phyloP scores from a whole-genome alignment of 2,797 vertebrate genomes.

The Rhinoraja longicauda region DNA sequence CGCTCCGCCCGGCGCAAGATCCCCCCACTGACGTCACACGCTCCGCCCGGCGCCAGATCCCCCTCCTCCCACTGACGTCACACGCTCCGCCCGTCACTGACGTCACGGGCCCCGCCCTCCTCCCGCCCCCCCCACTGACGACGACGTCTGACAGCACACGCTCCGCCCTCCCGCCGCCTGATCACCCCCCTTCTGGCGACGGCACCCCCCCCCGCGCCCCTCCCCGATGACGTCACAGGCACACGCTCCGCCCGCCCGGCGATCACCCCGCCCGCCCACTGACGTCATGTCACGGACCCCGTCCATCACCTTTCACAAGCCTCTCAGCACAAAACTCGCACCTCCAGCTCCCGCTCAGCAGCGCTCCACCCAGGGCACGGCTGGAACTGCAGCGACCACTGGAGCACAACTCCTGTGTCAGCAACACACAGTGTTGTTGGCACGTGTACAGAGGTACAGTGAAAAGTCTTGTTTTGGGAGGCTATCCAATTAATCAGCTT shows the following conservation, averaged over 20 bases:
- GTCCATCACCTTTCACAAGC: too few relatives aligned
- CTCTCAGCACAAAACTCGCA: too few relatives aligned
- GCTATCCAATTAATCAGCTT: too few relatives aligned
- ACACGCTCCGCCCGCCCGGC: too few relatives aligned
- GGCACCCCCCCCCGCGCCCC: not conserved
- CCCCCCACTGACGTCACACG: fast-evolving
- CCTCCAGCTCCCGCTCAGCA: not conserved
- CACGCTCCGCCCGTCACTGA: not conserved
- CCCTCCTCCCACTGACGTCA: not conserved
- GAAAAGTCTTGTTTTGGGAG: too few relatives aligned
- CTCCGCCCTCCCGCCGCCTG: not conserved
- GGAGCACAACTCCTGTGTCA: too few relatives aligned
- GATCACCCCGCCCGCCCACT: too few relatives aligned
- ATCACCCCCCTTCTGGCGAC: not conserved
- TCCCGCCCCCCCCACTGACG: not conserved
- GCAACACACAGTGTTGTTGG: too few relatives aligned
- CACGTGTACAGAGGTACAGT: too few relatives aligned
- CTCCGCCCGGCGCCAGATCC: not conserved
- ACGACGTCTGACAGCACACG: fast-evolving
- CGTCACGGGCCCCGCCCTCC: too few relatives aligned
- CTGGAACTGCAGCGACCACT: too few relatives aligned
- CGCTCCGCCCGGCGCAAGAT: not conserved
- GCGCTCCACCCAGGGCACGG: not conserved
- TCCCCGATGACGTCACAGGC: too few relatives aligned
- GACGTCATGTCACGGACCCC: not conserved